phyloP scores from a whole-genome alignment of 1,140 invertebrate species.

The Amyelois transitella region DNA sequence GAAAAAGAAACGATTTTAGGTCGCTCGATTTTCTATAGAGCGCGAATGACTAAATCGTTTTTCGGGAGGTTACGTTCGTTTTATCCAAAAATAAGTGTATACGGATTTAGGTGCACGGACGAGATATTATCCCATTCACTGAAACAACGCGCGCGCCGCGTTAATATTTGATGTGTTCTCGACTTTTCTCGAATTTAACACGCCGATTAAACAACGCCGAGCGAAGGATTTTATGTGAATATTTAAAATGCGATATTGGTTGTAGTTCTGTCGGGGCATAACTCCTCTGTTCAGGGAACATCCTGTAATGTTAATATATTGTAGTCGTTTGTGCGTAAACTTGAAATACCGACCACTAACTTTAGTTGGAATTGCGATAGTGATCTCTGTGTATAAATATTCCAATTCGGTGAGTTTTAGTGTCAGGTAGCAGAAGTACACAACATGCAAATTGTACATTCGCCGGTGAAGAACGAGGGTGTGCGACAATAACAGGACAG shows the following conservation, averaged over 20 bases:
- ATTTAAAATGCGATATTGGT: conserved; percentile 72
- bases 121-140: conserved; percentile 68
- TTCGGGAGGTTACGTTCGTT: conserved; percentile 33
- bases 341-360: not conserved
- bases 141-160: conserved; percentile 58
- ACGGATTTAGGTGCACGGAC: conserved; percentile 64
- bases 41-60: conserved; percentile 44
- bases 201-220: conserved; percentile 69
- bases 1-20: conserved; percentile 54
- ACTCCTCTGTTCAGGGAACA: conserved; percentile 41
- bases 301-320: conserved; percentile 33
- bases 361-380: not conserved
- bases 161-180: conserved; percentile 73
- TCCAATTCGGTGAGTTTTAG: not conserved
- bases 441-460: conserved; percentile 6
- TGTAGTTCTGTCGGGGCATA: conserved; percentile 52
- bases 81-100: conserved; percentile 42
- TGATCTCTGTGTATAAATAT: not conserved
- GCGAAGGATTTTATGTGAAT: conserved; percentile 71
- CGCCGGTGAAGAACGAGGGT: not conserved
- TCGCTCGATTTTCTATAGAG: conserved; percentile 48
- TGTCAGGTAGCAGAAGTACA: not conserved
- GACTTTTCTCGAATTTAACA: conserved; percentile 72
- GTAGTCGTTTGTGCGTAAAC: conserved; percentile 2
- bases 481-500: conserved; percentile 15